phyloP scores from a whole-genome alignment of 2,797 vertebrate genomes.

The Macrochelys suwanniensis region DNA sequence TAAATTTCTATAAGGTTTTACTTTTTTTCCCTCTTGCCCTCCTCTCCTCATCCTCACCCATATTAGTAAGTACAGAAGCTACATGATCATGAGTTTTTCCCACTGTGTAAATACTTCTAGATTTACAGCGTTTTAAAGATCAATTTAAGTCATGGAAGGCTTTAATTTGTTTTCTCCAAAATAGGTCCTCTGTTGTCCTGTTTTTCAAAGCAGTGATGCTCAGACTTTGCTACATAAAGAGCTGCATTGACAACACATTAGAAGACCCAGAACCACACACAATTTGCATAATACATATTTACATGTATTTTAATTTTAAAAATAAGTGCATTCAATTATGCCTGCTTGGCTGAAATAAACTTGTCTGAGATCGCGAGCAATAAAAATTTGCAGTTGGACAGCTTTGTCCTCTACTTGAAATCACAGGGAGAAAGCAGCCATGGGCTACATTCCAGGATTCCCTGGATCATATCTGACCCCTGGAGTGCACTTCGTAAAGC shows the following conservation, averaged over 20 bases:
- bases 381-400: neutral
- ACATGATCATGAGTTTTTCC: neutral
- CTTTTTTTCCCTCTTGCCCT: neutral
- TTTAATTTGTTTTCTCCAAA: neutral
- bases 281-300: neutral
- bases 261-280: accelerated
- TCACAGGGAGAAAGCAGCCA: neutral
- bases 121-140: neutral
- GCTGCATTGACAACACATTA: neutral
- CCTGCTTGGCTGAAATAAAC: neutral
- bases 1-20: neutral
- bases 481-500: accelerated
- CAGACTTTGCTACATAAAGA: neutral
- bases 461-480: accelerated
- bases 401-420: too few relatives aligned
- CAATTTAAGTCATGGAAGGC: neutral
- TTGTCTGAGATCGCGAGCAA: neutral
- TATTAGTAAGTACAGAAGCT: neutral
- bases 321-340: accelerated
- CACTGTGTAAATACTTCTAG: neutral
- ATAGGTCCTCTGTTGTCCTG: neutral
- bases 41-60: neutral
- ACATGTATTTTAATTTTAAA: neutral
- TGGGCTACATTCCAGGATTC: accelerated
- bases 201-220: neutral